phyloP scores from a whole-genome alignment of 2,113 vertebrate species.

The Accipiter cooperii region DNA sequence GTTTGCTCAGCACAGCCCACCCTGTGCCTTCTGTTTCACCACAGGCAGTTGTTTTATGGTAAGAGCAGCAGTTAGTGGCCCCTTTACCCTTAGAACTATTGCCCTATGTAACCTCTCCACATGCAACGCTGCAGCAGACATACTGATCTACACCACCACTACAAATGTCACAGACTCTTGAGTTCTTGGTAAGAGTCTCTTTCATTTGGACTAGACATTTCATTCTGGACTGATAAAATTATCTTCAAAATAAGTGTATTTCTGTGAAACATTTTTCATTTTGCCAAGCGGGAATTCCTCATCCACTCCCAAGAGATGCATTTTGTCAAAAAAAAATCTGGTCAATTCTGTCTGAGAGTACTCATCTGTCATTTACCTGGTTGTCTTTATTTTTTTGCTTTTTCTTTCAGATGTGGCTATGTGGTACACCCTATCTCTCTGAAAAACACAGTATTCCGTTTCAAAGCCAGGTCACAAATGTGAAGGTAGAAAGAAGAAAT shows the following conservation, averaged over 20 bases:
- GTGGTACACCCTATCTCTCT: neutral
- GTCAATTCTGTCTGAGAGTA: neutral
- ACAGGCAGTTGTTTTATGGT: neutral
- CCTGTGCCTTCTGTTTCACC: neutral
- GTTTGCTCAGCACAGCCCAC: neutral
- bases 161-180: neutral
- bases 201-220: neutral
- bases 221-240: neutral
- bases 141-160: neutral
- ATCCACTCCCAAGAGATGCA: neutral
- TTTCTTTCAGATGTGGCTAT: neutral
- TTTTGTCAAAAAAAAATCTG: neutral
- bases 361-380: neutral
- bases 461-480: neutral
- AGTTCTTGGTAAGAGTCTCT: neutral
- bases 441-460: neutral
- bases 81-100: neutral
- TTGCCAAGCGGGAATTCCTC: neutral
- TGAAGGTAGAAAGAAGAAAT: neutral
- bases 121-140: neutral
- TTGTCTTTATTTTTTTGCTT: neutral
- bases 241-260: neutral
- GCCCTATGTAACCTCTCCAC: neutral
- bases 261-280: neutral
- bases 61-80: neutral